A percentile compares a stretch with the other conserved stretches of the same genome.
Evolutionary conservation across 2,113 vertebrate genomes (phyloP).

Genomic region (Saccopteryx leptura): DNA sequence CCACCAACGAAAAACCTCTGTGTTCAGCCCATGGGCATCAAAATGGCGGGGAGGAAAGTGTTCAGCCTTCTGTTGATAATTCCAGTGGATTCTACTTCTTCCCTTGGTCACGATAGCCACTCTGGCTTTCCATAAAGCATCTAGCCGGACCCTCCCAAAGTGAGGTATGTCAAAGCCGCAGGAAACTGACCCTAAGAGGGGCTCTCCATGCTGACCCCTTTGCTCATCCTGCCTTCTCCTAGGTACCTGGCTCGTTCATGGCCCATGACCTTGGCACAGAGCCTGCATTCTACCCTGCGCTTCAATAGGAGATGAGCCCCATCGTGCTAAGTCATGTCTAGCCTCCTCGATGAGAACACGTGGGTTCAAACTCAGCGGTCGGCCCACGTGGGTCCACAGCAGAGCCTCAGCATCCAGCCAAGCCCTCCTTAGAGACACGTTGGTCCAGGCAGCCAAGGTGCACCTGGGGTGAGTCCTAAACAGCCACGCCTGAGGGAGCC

Average conservation of each 20-base stretch:
- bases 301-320: not conserved
- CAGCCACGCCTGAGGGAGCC: not conserved
- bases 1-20: not conserved
- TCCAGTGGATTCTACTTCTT: not conserved
- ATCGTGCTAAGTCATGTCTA: fast-evolving
- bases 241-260: not conserved
- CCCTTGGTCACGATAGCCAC: fast-evolving
- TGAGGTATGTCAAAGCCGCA: too few species aligned
- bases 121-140: not conserved
- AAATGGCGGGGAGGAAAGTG: fast-evolving
- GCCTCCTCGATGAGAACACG: not conserved
- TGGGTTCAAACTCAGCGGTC: not conserved
- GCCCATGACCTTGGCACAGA: not conserved
- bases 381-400: fast-evolving
- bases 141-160: not conserved
- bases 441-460: not conserved
- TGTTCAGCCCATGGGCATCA: not conserved
- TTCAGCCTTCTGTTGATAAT: fast-evolving
- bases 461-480: not conserved
- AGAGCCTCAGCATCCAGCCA: not conserved
- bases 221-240: not conserved
- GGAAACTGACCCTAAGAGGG: fast-evolving
- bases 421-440: not conserved
- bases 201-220: not conserved
- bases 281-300: fast-evolving